Conservation (phyloP, 2,888 invertebrate genomes). For the Melanostoma mellinum region DNA sequence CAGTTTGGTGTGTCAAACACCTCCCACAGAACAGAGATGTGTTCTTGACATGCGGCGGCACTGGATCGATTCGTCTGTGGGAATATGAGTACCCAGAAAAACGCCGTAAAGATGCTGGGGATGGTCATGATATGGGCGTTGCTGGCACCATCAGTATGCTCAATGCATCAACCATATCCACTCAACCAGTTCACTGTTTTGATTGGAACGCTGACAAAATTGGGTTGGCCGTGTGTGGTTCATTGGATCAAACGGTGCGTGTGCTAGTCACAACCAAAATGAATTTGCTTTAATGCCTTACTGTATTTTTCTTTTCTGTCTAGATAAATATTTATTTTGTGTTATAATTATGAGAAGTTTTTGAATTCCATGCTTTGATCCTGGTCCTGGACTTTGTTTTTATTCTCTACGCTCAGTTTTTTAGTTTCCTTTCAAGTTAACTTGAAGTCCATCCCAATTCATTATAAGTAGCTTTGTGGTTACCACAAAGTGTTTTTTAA, state of each 20-base stretch:
- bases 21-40: constrained; percentile 96
- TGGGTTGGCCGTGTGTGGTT: constrained; percentile 93
- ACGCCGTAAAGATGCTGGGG: constrained; percentile 87
- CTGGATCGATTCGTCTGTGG: constrained; percentile 96
- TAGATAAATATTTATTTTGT: constrained; percentile 40
- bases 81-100: constrained; percentile 95
- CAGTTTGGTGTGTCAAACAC: constrained; percentile 94
- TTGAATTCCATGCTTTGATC: no score
- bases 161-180: constrained; percentile 91
- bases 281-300: constrained; percentile 84
- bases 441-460: no score
- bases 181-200: constrained; percentile 93
- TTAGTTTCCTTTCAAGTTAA: no score
- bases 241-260: constrained; percentile 95
- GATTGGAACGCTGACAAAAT: constrained; percentile 96
- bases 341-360: neutral
- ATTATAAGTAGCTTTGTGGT: no score
- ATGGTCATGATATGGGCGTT: constrained; percentile 89
- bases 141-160: constrained; percentile 89
- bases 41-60: constrained; percentile 94
- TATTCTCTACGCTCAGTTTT: no score
- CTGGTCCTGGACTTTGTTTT: no score
- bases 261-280: constrained; percentile 94
- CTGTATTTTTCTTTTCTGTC: constrained; percentile 25
- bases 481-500: no score